Conservation (phyloP, 2,888 invertebrate genomes). For the Nymphalis polychloros region DNA sequence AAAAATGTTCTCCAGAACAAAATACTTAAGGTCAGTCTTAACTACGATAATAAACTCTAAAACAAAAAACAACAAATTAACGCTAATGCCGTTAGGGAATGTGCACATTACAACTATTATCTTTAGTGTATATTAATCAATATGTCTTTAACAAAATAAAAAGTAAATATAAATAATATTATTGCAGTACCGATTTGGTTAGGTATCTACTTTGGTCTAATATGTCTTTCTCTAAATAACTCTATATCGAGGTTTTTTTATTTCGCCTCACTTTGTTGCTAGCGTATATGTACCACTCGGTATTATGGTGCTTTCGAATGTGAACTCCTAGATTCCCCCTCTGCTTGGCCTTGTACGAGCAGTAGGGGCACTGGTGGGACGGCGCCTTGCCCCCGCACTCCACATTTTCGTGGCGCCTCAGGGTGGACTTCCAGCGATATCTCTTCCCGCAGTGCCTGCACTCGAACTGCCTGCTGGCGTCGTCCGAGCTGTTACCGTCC, state of each 20-base stretch:
- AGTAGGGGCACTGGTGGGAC: slow-evolving; percentile 90
- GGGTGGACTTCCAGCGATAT: slow-evolving; percentile 92
- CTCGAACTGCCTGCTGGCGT: slow-evolving; percentile 85
- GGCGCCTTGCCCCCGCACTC: slow-evolving; percentile 93
- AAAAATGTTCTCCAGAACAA: slow-evolving; percentile 39
- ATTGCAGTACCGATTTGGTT: slow-evolving; percentile 81
- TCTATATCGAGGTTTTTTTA: slow-evolving; percentile 65
- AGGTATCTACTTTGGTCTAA: slow-evolving; percentile 78
- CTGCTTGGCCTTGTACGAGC: slow-evolving; percentile 89
- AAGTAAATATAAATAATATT: slow-evolving; percentile 71
- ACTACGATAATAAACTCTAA: slow-evolving; percentile 77
- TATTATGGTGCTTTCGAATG: slow-evolving; percentile 88
- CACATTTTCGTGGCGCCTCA: slow-evolving; percentile 90
- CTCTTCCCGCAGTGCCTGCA: slow-evolving; percentile 92
- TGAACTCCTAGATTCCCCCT: slow-evolving; percentile 91
- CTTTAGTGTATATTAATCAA: slow-evolving; percentile 73
- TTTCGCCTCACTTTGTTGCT: slow-evolving; percentile 73
- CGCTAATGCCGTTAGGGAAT: slow-evolving; percentile 76
- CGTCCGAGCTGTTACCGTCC: slow-evolving; percentile 68
- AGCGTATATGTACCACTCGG: slow-evolving; percentile 79
- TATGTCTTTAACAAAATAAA: slow-evolving; percentile 69
- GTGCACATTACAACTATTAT: slow-evolving; percentile 74
- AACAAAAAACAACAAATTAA: slow-evolving; percentile 77
- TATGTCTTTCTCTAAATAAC: slow-evolving; percentile 25
- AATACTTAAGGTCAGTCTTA: slow-evolving; percentile 79